Conservation (phyloP, 2,797 vertebrate genomes). For the Threskiornis aethiopicus region DNA sequence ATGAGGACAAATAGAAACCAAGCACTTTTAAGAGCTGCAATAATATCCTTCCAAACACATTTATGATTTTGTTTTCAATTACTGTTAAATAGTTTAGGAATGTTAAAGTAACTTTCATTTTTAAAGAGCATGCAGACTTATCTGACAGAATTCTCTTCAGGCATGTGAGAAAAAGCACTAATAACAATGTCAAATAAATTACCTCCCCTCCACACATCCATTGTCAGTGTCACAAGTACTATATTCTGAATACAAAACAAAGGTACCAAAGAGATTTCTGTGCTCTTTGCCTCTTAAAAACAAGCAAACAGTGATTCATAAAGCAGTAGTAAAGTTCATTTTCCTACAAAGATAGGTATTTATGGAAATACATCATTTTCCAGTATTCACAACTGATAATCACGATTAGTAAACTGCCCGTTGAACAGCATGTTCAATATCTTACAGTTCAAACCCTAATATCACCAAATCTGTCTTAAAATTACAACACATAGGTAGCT, state of each 20-base stretch:
- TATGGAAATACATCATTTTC: neutral
- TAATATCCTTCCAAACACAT: neutral
- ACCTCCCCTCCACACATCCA: neutral
- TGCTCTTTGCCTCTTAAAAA: neutral
- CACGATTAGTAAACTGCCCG: neutral
- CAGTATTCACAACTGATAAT: neutral
- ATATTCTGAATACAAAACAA: neutral
- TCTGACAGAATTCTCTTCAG: neutral
- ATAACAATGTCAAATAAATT: neutral
- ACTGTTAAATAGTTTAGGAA: neutral
- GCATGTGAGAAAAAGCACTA: neutral
- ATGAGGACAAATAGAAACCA: neutral
- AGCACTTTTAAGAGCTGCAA: neutral
- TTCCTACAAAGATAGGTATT: neutral
- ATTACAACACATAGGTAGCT: neutral
- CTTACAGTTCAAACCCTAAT: neutral
- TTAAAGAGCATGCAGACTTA: neutral
- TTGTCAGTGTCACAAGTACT: neutral
- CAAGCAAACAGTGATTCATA: neutral
- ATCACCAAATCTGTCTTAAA: neutral
- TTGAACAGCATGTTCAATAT: neutral
- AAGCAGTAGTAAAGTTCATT: neutral
- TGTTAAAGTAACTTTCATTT: neutral
- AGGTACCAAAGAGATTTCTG: neutral
- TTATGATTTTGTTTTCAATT: neutral